Conservation (phyloP, 1,140 invertebrate species). For the Spodoptera litura region DNA sequence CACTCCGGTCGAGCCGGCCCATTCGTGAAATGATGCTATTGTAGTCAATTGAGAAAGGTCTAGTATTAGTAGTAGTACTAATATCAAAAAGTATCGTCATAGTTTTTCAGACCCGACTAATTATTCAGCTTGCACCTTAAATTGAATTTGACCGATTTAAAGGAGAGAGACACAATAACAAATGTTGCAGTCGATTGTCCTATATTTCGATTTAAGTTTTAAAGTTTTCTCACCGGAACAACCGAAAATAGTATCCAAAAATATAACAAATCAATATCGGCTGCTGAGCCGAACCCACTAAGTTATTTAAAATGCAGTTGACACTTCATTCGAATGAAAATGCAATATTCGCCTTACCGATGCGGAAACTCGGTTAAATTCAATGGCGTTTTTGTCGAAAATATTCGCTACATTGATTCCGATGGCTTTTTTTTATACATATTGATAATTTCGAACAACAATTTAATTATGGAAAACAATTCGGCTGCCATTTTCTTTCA, state of each 20-base stretch:
- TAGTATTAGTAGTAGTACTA: no score
- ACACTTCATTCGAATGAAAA: conserved; percentile 79
- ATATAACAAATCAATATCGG: conserved; percentile 75
- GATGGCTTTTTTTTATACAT: conserved; percentile 44
- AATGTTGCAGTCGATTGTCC: neutral
- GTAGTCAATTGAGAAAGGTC: no score
- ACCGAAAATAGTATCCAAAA: conserved; percentile 53
- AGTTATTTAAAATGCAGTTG: conserved; percentile 84
- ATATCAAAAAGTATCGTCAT: no score
- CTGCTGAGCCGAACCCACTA: conserved; percentile 64
- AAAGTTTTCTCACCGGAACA: conserved; percentile 30
- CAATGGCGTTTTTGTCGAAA: conserved; percentile 63
- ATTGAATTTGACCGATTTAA: no score
- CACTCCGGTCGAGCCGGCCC: no score
- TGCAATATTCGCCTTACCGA: conserved; percentile 82
- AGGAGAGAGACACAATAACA: neutral
- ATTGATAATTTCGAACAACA: conserved; percentile 44
- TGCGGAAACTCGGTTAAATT: conserved; percentile 79
- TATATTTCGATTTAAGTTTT: conserved; percentile 15
- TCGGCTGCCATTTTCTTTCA: conserved; percentile 33
- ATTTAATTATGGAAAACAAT: conserved; percentile 35
- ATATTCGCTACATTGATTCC: conserved; percentile 54
- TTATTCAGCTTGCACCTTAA: no score
- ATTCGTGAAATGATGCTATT: no score
- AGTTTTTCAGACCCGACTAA: no score